Evolutionary conservation across 2,888 invertebrate species (phyloP).

Genomic region (Rhyacophila evoluta): DNA sequence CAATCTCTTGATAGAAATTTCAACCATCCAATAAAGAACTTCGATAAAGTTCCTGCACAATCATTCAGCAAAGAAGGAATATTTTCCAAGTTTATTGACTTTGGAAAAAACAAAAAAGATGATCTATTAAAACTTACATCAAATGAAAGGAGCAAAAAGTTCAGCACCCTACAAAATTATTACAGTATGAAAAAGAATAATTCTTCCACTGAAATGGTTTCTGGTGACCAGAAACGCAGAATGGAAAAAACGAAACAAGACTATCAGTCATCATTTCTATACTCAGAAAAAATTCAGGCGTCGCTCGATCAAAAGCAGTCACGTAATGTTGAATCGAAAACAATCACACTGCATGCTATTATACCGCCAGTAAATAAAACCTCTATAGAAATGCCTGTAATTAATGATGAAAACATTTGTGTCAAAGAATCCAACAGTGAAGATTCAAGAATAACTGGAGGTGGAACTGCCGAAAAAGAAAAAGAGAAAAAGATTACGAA

Average conservation of each 20-base stretch:
- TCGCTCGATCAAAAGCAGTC: background rate
- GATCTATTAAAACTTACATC: background rate
- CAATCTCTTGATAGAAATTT: conserved; percentile 44
- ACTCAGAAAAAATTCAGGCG: conserved; percentile 41
- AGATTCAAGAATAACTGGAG: conserved; percentile 67
- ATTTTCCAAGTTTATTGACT: conserved; percentile 42
- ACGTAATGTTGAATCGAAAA: background rate
- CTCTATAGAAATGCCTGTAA: background rate
- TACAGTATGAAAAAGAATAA: conserved; percentile 15
- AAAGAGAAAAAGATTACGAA: conserved; percentile 52
- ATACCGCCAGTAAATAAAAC: background rate
- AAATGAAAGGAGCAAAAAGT: conserved; percentile 27
- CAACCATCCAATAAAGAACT: conserved; percentile 48
- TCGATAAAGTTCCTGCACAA: conserved; percentile 44
- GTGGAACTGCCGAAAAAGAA: background rate
- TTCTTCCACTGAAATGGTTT: background rate
- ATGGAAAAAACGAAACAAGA: conserved; percentile 34
- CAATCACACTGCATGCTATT: background rate
- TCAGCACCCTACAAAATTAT: conserved; percentile 12
- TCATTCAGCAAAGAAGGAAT: conserved; percentile 42
- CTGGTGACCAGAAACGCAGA: background rate
- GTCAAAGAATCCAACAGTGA: conserved; percentile 59
- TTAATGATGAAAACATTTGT: conserved; percentile 30
- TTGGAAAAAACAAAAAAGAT: conserved; percentile 42
- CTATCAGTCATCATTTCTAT: conserved; percentile 42